phyloP scores from a whole-genome alignment of 2,113 vertebrate species.

The Leptodactylus fuscus region DNA sequence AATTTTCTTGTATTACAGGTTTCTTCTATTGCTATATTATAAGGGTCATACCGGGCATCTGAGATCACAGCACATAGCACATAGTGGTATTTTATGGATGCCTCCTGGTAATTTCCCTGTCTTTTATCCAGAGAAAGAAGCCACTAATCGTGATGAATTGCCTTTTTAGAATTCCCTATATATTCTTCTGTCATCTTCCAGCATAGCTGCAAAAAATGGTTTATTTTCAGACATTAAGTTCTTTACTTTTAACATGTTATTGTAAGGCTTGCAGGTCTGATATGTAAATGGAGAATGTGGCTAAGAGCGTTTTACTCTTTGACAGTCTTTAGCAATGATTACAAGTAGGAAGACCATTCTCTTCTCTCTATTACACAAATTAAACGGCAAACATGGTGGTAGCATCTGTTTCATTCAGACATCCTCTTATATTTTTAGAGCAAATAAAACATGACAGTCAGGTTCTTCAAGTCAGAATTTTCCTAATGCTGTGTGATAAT shows the following conservation, averaged over 20 bases:
- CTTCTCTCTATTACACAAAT: slow-evolving; percentile 13
- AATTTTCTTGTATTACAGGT: neutral
- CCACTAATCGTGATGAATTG: slow-evolving; percentile 39
- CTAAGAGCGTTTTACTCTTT: slow-evolving; percentile 5
- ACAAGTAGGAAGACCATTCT: neutral
- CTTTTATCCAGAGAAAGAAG: slow-evolving; percentile 13
- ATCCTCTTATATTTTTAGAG: slow-evolving; percentile 31
- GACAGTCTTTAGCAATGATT: slow-evolving; percentile 24
- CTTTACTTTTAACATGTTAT: slow-evolving; percentile 22
- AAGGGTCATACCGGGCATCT: slow-evolving; percentile 18
- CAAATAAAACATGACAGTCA: slow-evolving; percentile 47
- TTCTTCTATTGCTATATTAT: neutral
- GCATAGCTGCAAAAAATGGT: slow-evolving; percentile 18
- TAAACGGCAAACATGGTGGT: slow-evolving; percentile 25
- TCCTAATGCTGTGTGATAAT: neutral
- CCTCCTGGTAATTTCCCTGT: slow-evolving; percentile 27
- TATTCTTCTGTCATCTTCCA: slow-evolving; percentile 31
- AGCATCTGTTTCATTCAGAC: slow-evolving; percentile 24
- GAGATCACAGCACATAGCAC: slow-evolving; percentile 23
- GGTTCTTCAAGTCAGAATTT: slow-evolving; percentile 30
- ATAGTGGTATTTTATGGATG: slow-evolving; percentile 30
- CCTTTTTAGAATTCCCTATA: slow-evolving; percentile 33
- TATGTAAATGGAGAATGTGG: slow-evolving; percentile 35
- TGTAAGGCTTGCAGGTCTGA: slow-evolving; percentile 23
- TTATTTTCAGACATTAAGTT: slow-evolving; percentile 15